These are phyloP conservation scores for Amaurobius ferox DNA, from an alignment of 2,888 invertebrate genomes.

Conservation along the genomic window DNA sequence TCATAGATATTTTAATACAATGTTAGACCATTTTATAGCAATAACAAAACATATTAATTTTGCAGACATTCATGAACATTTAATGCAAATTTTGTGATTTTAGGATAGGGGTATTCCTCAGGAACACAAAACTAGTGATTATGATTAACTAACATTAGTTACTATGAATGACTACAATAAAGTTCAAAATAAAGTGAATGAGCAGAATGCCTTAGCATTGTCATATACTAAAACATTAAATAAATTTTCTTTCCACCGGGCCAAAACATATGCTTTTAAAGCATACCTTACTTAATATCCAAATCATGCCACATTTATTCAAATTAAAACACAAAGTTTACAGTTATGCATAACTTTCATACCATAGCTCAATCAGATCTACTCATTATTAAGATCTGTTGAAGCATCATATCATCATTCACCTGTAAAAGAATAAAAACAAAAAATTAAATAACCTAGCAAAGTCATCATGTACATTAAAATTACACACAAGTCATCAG, in stretches of 20 bases:
- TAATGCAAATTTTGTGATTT: neutral
- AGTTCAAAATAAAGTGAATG: neutral
- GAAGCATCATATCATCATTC: neutral
- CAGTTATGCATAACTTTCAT: too few relatives aligned
- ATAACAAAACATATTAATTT: neutral
- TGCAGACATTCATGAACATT: neutral
- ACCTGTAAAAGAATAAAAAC: neutral
- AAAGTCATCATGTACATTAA: too few relatives aligned
- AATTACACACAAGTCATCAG: too few relatives aligned
- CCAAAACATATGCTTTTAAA: neutral
- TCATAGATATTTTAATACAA: slow-evolving; percentile 4
- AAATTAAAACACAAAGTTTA: too few relatives aligned
- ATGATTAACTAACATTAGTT: neutral
- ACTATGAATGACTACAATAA: neutral
- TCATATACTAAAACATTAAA: neutral
- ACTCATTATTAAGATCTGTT: neutral
- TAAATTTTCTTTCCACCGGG: neutral
- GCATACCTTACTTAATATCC: neutral
- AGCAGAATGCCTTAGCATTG: neutral
- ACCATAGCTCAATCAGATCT: neutral
- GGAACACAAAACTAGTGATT: neutral
- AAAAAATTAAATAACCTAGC: too few relatives aligned
- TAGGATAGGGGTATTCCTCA: neutral
- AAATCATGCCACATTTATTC: too few relatives aligned
- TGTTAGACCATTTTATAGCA: neutral